Conservation (phyloP, 1,140 invertebrate species). For the Drosophila eugracilis region DNA sequence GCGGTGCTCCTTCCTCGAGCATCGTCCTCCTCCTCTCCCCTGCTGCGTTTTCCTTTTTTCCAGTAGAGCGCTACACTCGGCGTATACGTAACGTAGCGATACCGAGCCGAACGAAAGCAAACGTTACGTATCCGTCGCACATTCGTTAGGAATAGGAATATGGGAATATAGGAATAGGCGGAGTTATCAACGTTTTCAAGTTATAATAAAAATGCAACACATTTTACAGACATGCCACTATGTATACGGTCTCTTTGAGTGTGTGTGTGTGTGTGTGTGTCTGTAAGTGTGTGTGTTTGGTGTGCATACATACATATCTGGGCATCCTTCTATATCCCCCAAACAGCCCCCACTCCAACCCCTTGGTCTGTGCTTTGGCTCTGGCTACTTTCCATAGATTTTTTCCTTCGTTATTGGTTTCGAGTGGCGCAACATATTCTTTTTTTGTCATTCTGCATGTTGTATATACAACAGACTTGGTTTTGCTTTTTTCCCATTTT, state of each 20-base stretch:
- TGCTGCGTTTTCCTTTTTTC: slow-evolving; percentile 17
- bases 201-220: slow-evolving; percentile 84
- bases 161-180: slow-evolving; percentile 70
- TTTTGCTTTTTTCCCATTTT: slow-evolving; percentile 49
- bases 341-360: background rate
- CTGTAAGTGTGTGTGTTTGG: background rate
- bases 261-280: slow-evolving; percentile 17
- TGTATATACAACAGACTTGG: slow-evolving; percentile 64
- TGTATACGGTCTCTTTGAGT: slow-evolving; percentile 23
- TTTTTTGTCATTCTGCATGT: slow-evolving; percentile 51
- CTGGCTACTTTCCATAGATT: slow-evolving; percentile 82
- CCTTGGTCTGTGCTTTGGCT: slow-evolving; percentile 35
- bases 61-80: slow-evolving; percentile 22
- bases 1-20: slow-evolving; percentile 6
- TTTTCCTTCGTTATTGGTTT: slow-evolving; percentile 83
- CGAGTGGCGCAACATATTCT: slow-evolving; percentile 70
- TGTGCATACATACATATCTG: slow-evolving; percentile 37
- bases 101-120: slow-evolving; percentile 41
- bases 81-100: slow-evolving; percentile 49
- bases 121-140: slow-evolving; percentile 67
- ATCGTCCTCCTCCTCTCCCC: background rate
- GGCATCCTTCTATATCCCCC: slow-evolving; percentile 53
- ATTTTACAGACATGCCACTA: slow-evolving; percentile 72
- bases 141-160: slow-evolving; percentile 78
- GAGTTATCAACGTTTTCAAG: slow-evolving; percentile 84